Base-by-base conservation (phyloP, 2,113 vertebrate species). In the Oophaga pumilio region DNA sequence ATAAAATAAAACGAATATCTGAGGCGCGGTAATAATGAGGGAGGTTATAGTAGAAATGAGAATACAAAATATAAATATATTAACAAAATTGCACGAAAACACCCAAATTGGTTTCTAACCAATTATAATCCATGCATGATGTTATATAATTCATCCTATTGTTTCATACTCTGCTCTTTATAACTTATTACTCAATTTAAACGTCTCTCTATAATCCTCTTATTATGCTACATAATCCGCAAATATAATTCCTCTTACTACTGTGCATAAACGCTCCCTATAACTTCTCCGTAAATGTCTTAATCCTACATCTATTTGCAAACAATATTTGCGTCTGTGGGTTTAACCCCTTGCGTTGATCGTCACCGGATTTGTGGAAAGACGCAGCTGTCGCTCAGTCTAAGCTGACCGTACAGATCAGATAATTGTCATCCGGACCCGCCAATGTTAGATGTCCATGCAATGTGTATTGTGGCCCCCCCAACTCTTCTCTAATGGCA, bases 101-200 rank as follows among this genome's bases (percentile, higher is more conserved):
- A 82, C 81, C 33, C 52, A 52, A 49, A 53, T 52, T 53, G 81
- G 81, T 68, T 83, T 68, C 81, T 68, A 43, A 43, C 64, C 81
- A 83, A 69, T 83, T 53, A 68, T 83, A 69, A 83, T 83, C 81
- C 81, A 83, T 64, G 60, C 59, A 60, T 82, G 79, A 62, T 83
- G 81, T 57, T 84, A 56, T 84, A 84, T 84, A 84, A 74, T 74
- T 73, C 82, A 56, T 74, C 68, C 82, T 84, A 84, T 84, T 84
- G 68, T 74, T 74, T 74, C 82, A 84, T 84, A 73, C 59, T 43
- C 82, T 33, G 26, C 52, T 84, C 82, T 43, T 50, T 73, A 73
- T 84, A 56, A 84, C 68, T 59, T 84, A 84, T 84, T 84, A 84
- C 82, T 74, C 52, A 22, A 73, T 73, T 68, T 84, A 73, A 84